Conservation (phyloP, 1,140 invertebrate genomes). For the Micrasema minimum region DNA sequence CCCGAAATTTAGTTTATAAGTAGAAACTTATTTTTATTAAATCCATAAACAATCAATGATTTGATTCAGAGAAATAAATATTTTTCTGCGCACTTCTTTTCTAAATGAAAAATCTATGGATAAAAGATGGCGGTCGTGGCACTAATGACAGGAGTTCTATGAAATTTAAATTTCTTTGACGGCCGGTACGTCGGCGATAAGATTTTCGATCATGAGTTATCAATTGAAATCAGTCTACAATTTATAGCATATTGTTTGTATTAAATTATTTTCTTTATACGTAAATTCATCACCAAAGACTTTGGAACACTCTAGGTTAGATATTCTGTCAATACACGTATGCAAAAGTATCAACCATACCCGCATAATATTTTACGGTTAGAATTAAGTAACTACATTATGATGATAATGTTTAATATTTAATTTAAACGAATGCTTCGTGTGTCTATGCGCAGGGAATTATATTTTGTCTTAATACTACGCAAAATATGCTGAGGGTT, state of each 20-base stretch:
- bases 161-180: slow-evolving; percentile 8
- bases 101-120: too few relatives aligned
- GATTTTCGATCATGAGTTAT: slow-evolving; percentile 33
- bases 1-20: too few relatives aligned
- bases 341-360: slow-evolving; percentile 40
- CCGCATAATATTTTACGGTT: slow-evolving; percentile 25
- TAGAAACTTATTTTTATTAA: too few relatives aligned
- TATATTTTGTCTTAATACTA: neutral
- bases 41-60: too few relatives aligned
- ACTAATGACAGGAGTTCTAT: slow-evolving; percentile 34
- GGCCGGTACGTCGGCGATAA: slow-evolving; percentile 35
- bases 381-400: slow-evolving; percentile 5
- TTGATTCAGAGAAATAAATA: too few relatives aligned
- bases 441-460: neutral
- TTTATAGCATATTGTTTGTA: slow-evolving; percentile 29
- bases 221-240: neutral
- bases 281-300: slow-evolving; percentile 29
- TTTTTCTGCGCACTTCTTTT: too few relatives aligned
- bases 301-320: slow-evolving; percentile 35
- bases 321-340: slow-evolving; percentile 47
- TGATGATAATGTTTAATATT: neutral
- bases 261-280: neutral
- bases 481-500: neutral
- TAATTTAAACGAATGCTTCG: neutral
- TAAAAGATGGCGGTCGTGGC: slow-evolving; percentile 46